Base-by-base conservation (phyloP, 2,113 vertebrate species). In the Ameiurus melas region DNA sequence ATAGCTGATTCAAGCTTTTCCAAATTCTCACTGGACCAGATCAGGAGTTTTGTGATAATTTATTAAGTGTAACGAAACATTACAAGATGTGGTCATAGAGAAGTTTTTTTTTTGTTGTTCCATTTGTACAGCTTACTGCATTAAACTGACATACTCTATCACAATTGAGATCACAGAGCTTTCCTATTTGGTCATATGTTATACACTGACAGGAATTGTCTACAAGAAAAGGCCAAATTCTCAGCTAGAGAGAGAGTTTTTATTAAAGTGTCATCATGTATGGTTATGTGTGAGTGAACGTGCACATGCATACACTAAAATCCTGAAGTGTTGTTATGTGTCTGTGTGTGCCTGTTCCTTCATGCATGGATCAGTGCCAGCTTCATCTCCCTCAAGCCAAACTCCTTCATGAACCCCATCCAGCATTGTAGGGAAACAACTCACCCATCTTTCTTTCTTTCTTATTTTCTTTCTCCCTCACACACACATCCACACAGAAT, bases 341-440 rank as follows among this genome's bases (percentile, higher is more conserved):
- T 75, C 75, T 80, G 82, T 87, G 81, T 84, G 89, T 86, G 55
- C 86, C 82, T 84, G 70, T 83, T 91, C 66, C 70, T 85, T 84
- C 89, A 91, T 90, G 91, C 91, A 91, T 75, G 70, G 78, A 88
- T 89, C 86, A 90, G 81, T 89, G 89, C 88, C 85, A 91, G 53
- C 89, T 88, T 83, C 88, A n/a, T 90, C 89, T 92, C 84, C 89
- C 90, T 91, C 87, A 92, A 92, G 91, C 91, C 90, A 92, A 93
- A 93, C 86, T 62, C 86, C 84, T 89, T 85, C 91, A 91, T 90
- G 89, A 90, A 90, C 78, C 90, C 85, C 85, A 90, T 80, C 70
- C 90, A 88, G 84, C 85, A 88, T 51, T 62, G 85, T 82, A 88
- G 39, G 13, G 64, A 87, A 90, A 87, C 89, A 78, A 86, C 85